A percentile compares a stretch with the other conserved stretches of the same genome.
These are phyloP conservation scores for Aleiodes testaceus DNA, from an alignment of 2,888 invertebrate species.

Conservation along the genomic window DNA sequence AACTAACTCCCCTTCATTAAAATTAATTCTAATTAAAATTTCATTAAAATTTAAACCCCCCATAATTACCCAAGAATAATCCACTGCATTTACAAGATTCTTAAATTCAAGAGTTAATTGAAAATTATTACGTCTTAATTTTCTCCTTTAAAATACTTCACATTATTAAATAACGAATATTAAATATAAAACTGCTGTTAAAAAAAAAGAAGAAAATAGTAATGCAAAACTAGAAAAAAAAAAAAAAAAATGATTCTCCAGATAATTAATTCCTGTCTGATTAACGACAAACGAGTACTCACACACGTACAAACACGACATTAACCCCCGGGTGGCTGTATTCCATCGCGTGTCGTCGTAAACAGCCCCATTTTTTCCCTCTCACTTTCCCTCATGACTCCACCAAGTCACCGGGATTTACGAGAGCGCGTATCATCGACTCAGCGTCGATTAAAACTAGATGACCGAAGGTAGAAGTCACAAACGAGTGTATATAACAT, in stretches of 20 bases:
- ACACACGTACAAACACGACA: too few species aligned
- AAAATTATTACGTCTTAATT: too few species aligned
- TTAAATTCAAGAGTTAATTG: too few species aligned
- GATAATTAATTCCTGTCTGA: slow-evolving; percentile 51
- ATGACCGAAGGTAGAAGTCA: not conserved
- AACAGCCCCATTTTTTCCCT: slow-evolving; percentile 44
- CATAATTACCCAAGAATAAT: too few species aligned
- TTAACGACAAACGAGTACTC: slow-evolving; percentile 41
- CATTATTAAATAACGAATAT: too few species aligned
- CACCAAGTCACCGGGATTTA: not conserved
- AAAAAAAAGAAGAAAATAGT: not conserved
- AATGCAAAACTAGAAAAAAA: not conserved
- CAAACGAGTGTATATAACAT: slow-evolving; percentile 4
- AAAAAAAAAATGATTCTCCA: not conserved
- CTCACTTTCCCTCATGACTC: not conserved
- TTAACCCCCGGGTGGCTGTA: slow-evolving; percentile 42
- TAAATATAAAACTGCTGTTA: too few species aligned
- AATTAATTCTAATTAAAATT: too few species aligned
- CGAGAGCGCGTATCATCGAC: not conserved
- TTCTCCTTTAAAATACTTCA: too few species aligned
- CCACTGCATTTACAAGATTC: too few species aligned
- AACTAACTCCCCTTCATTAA: too few species aligned
- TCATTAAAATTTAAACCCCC: too few species aligned
- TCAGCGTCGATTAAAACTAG: slow-evolving; percentile 29
- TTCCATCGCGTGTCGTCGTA: slow-evolving; percentile 52